A percentile compares a stretch with the other conserved stretches of the same genome.
Evolutionary conservation across 2,113 vertebrate species (phyloP).

Genomic region (Symphodus melops): DNA sequence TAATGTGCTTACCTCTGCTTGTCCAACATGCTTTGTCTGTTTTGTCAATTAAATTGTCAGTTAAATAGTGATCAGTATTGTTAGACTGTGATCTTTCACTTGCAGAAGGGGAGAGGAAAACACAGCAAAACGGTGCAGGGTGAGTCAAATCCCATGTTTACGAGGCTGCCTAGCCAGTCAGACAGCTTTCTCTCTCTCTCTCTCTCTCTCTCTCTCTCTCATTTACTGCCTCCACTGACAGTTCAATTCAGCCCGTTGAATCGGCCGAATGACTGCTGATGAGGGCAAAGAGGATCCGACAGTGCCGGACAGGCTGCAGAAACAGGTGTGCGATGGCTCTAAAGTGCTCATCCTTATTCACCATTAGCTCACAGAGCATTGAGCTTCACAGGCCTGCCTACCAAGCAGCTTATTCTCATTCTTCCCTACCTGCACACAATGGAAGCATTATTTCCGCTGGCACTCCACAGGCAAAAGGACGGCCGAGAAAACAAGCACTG

Average conservation of each 20-base stretch:
- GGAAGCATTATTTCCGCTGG: slow-evolving; percentile 40
- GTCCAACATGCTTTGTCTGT: background rate
- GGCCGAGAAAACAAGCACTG: slow-evolving; percentile 19
- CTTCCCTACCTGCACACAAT: slow-evolving; percentile 21
- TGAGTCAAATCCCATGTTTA: slow-evolving; percentile 19
- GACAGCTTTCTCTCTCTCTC: too few relatives aligned
- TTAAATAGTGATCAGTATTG: background rate
- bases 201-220: slow-evolving; percentile 21
- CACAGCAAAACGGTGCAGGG: slow-evolving; percentile 1
- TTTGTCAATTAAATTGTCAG: background rate
- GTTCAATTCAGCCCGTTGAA: slow-evolving; percentile 39
- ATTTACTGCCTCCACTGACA: slow-evolving; percentile 28
- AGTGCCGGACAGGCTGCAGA: background rate
- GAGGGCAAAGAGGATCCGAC: slow-evolving; percentile 11
- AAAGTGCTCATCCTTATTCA: slow-evolving; percentile 40
- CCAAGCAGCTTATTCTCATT: slow-evolving; percentile 24
- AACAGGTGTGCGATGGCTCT: background rate
- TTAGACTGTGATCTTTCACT: slow-evolving; percentile 5
- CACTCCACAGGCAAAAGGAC: slow-evolving; percentile 33
- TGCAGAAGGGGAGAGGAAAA: slow-evolving; percentile 3
- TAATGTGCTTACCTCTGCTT: background rate
- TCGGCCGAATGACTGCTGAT: slow-evolving; percentile 20
- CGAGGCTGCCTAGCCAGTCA: slow-evolving; percentile 10
- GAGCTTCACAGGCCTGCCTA: background rate
- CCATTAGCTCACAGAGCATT: slow-evolving; percentile 17